Base-by-base conservation (phyloP, 2,888 invertebrate genomes). In the Oscheius sp. region DNA sequence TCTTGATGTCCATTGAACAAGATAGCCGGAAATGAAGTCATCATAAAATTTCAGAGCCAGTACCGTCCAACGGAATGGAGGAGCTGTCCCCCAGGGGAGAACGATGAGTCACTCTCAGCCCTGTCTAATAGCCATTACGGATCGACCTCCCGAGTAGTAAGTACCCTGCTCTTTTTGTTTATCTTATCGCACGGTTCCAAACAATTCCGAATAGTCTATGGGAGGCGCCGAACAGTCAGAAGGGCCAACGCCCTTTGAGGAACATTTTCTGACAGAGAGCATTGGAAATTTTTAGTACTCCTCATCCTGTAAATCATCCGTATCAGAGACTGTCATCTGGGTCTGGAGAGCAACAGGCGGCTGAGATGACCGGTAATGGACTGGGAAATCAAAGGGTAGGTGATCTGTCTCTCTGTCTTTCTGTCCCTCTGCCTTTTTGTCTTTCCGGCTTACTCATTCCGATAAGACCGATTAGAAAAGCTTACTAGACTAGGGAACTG, bases 91-190 rank as follows among this genome's bases (percentile, higher is more conserved):
- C 32, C 76, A 83, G 55, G 68, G 68, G 0, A 76, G 82, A 11
- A 68, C 68, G 4, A 87, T 86, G 76, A 86, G 85, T 71, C 86
- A 87, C 77, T 86, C 86, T 5, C 87, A 87, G 74, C 87, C 87
- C 7, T 87, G 87, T 65, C 76, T 87, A 7, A 84, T 83, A 59
- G 82, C 80, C 10, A 73, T 73, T 33, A 59, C 72, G 10, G 76
- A 76, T 68, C 50, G 70, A 73, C 74, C 80, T 32, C 78, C 80
- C 13, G 79, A 77, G 21, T 76, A 80, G 81, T 80, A n/a, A 73
- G 78, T 76, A 29, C 37, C 35, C 60, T 37, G 21, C n/a, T 53
- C 10, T 21, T 47, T 37, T 62, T 11, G 37, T 37, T 11, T 62
- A 35, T 42, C 62, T 58, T 33, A 32, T 58, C 33, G 3, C 3